Evolutionary conservation across 2,888 invertebrate genomes (phyloP).

Genomic region (Megamerina dolium): DNA sequence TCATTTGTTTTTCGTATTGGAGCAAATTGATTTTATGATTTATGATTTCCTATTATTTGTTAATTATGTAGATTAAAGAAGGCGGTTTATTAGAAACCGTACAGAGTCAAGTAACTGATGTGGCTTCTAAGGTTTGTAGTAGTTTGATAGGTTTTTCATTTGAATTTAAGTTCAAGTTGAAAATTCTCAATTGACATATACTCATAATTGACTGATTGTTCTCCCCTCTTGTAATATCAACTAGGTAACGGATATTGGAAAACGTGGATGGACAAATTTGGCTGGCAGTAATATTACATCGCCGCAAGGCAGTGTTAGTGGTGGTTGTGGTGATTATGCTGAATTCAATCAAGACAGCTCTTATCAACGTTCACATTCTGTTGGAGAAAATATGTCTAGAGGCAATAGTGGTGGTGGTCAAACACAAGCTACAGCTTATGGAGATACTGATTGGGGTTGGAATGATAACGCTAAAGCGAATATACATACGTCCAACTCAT

Average conservation of each 20-base stretch:
- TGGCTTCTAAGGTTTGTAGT: conserved; percentile 59
- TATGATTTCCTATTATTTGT: conserved; percentile 38
- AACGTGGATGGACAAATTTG: conserved; percentile 61
- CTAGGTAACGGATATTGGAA: conserved; percentile 62
- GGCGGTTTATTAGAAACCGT: conserved; percentile 63
- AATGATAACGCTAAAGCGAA: conserved; percentile 34
- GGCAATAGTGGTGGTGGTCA: conserved; percentile 31
- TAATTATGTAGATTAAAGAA: conserved; percentile 59
- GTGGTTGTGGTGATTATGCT: conserved; percentile 42
- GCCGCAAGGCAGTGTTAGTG: conserved; percentile 32
- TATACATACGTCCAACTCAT: conserved; percentile 36
- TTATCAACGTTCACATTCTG: conserved; percentile 47
- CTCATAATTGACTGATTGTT: background rate
- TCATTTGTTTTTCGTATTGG: background rate
- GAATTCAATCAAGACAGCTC: conserved; percentile 38
- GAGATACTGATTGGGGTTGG: conserved; percentile 47
- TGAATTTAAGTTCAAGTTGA: too few species aligned
- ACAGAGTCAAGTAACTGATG: conserved; percentile 57
- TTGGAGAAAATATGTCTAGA: conserved; percentile 36
- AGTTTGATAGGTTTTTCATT: background rate
- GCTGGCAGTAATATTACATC: conserved; percentile 54
- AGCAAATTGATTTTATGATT: background rate
- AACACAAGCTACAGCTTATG: conserved; percentile 16
- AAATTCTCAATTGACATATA: too few species aligned
- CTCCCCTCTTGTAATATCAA: too few species aligned